Conservation (phyloP, 2,113 vertebrate species). For the Mesoclemmys tuberculata region DNA sequence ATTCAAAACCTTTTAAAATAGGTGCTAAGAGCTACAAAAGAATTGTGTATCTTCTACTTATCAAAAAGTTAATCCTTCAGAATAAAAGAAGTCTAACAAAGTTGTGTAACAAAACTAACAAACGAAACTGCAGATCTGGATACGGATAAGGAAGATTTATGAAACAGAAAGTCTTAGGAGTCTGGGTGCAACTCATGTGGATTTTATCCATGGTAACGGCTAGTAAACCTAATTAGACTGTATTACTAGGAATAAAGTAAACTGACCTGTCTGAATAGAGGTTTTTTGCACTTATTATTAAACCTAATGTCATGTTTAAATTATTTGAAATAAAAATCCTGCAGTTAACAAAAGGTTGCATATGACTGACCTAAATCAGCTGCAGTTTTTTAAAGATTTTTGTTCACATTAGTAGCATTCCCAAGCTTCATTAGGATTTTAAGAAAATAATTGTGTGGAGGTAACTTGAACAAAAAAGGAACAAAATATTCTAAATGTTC, state of each 20-base stretch:
- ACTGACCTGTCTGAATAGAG: neutral
- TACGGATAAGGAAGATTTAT: constrained; percentile 1
- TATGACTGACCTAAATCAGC: constrained; percentile 55
- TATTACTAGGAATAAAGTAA: constrained; percentile 61
- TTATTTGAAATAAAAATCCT: constrained; percentile 56
- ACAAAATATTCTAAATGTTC: constrained; percentile 46
- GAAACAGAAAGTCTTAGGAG: constrained; percentile 15
- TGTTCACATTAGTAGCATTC: constrained; percentile 37
- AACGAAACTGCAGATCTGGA: constrained; percentile 37
- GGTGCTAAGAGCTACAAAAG: neutral
- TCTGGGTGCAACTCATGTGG: constrained; percentile 25
- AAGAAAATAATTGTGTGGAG: constrained; percentile 8
- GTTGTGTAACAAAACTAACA: constrained; percentile 10
- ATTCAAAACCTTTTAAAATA: neutral
- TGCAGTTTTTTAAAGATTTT: constrained; percentile 57
- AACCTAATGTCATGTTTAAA: constrained; percentile 31
- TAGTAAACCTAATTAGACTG: constrained; percentile 54
- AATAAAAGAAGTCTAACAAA: neutral
- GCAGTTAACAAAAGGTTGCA: constrained; percentile 47
- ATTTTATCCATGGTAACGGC: constrained; percentile 49
- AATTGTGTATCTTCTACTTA: neutral
- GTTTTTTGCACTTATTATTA: constrained; percentile 19
- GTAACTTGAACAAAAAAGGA: constrained; percentile 23
- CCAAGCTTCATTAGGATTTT: constrained; percentile 54
- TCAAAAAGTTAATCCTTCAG: neutral